Conservation (phyloP, 2,888 invertebrate species). For the Diplazon laetatorius region DNA sequence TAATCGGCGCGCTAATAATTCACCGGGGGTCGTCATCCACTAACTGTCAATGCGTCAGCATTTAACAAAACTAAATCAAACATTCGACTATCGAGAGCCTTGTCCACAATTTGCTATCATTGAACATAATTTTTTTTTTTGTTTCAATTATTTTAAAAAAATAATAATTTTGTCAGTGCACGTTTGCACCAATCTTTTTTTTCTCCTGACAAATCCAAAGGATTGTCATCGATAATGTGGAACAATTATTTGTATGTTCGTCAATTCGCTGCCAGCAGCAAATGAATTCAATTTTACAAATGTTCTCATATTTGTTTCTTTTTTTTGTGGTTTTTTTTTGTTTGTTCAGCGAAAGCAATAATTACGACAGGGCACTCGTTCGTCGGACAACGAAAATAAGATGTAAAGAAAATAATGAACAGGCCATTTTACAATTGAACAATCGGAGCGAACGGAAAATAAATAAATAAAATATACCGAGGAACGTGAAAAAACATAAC, state of each 20-base stretch:
- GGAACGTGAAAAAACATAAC: constrained; percentile 32
- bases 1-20: constrained; percentile 48
- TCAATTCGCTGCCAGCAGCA: constrained; percentile 65
- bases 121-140: constrained; percentile 2
- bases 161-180: background rate
- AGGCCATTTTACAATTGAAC: constrained; percentile 75
- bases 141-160: background rate
- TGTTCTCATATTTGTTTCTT: background rate
- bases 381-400: constrained; percentile 56
- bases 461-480: constrained; percentile 58
- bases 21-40: constrained; percentile 63
- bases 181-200: background rate
- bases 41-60: constrained; percentile 59
- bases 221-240: constrained; percentile 9
- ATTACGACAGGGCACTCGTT: constrained; percentile 39
- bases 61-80: constrained; percentile 58
- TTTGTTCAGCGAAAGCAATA: background rate
- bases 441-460: constrained; percentile 54
- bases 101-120: constrained; percentile 12
- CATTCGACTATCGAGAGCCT: constrained; percentile 35
- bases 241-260: constrained; percentile 16
- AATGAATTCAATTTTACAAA: constrained; percentile 20
- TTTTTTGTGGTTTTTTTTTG: background rate
- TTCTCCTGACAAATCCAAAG: constrained; percentile 9
- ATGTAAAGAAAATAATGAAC: constrained; percentile 70